Conservation (phyloP, 1,140 invertebrate species). For the Gonatopus flavifemur region DNA sequence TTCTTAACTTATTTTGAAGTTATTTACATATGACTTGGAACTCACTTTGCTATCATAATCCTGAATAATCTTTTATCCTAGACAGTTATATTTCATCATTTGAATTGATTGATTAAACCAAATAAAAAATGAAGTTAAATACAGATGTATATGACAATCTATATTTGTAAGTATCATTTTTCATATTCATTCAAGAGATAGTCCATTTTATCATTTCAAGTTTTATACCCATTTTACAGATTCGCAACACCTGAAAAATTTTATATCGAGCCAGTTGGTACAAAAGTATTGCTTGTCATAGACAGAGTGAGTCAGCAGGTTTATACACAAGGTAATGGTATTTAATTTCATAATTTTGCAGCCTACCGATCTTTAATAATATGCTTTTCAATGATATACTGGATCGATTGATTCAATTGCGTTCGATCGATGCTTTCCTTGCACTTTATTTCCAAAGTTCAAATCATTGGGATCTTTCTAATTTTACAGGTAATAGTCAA, state of each 20-base stretch:
- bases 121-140: conserved; percentile 49
- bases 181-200: too few relatives aligned
- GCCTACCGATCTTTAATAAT: too few relatives aligned
- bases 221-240: conserved; percentile 49
- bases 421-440: too few relatives aligned
- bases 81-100: conserved; percentile 4
- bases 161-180: conserved; percentile 61
- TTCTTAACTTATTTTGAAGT: not conserved
- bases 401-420: too few relatives aligned
- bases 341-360: not conserved
- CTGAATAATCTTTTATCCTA: too few relatives aligned
- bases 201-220: too few relatives aligned
- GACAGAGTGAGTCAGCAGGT: conserved; percentile 71
- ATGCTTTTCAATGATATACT: too few relatives aligned
- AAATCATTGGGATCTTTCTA: too few relatives aligned
- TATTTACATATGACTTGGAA: conserved; percentile 12
- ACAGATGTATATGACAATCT: conserved; percentile 63
- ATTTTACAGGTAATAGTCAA: too few relatives aligned
- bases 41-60: conserved; percentile 9
- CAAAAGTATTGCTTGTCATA: conserved; percentile 68
- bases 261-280: conserved; percentile 67
- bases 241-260: conserved; percentile 75
- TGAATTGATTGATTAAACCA: conserved; percentile 16
- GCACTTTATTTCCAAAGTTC: too few relatives aligned
- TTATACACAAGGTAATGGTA: conserved; percentile 65